Evolutionary conservation across 1,140 invertebrate species (phyloP).

Genomic region (Plodia interpunctella): DNA sequence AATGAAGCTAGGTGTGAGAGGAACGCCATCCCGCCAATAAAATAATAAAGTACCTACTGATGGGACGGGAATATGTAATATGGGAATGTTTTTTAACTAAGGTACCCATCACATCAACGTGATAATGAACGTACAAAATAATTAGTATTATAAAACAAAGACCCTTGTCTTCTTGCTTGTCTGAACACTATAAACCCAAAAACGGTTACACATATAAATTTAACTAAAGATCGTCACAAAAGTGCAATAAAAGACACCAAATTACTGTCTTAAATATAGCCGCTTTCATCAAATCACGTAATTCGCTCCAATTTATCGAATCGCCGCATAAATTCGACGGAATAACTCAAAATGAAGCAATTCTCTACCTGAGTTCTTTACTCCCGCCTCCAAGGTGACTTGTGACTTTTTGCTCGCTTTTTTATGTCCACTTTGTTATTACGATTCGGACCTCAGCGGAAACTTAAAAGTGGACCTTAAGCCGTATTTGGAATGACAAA

Average conservation of each 20-base stretch:
- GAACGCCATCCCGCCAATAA: background rate
- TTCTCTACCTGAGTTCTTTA: constrained; percentile 69
- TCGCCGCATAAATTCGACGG: constrained; percentile 20
- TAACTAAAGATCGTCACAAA: too few relatives aligned
- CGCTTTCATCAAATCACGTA: constrained; percentile 26
- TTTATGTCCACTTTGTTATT: constrained; percentile 53
- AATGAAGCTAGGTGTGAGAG: background rate
- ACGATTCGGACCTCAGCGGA: constrained; percentile 53
- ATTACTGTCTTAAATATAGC: constrained; percentile 14
- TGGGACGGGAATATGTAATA: too few relatives aligned
- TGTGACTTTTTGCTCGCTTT: constrained; percentile 62
- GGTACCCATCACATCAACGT: too few relatives aligned
- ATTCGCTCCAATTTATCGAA: constrained; percentile 47
- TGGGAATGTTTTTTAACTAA: too few relatives aligned
- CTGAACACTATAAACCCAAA: too few relatives aligned
- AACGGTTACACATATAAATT: too few relatives aligned
- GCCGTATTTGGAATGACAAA: constrained; percentile 5
- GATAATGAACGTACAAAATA: too few relatives aligned
- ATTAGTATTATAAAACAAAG: too few relatives aligned
- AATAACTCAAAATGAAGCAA: constrained; percentile 63
- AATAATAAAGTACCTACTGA: too few relatives aligned
- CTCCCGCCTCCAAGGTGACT: constrained; percentile 63
- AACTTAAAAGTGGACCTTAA: constrained; percentile 2
- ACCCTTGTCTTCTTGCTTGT: too few relatives aligned
- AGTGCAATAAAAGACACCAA: too few relatives aligned